These are phyloP conservation scores for Stenoptilia bipunctidactyla DNA, from an alignment of 2,888 invertebrate species.

Conservation along the genomic window DNA sequence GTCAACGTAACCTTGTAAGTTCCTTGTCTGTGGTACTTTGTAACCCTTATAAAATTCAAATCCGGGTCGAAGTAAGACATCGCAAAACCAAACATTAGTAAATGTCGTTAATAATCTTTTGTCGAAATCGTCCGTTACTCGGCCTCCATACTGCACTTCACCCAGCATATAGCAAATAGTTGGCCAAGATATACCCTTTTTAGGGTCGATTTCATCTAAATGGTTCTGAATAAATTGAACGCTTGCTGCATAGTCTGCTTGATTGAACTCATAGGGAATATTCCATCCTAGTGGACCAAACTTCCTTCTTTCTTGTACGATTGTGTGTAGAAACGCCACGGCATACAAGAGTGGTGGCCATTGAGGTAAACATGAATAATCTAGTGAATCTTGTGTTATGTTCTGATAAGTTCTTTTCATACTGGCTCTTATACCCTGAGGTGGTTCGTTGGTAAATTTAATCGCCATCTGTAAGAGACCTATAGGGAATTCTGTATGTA, in stretches of 20 bases:
- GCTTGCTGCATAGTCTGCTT: constrained; percentile 95
- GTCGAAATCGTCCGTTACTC: constrained; percentile 98
- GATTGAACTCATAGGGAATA: constrained; percentile 96
- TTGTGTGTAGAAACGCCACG: constrained; percentile 94
- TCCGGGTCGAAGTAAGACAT: constrained; percentile 84
- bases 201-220: constrained; percentile 96
- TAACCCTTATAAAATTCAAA: constrained; percentile 96
- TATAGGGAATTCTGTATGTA: constrained; percentile 94
- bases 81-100: constrained; percentile 96
- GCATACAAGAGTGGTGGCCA: constrained; percentile 96
- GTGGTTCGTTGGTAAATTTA: constrained; percentile 98
- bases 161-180: constrained; percentile 98
- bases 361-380: constrained; percentile 90
- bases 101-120: constrained; percentile 93
- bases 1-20: constrained; percentile 82
- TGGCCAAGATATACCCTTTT: constrained; percentile 97
- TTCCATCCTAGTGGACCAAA: constrained; percentile 98
- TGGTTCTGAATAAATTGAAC: constrained; percentile 97
- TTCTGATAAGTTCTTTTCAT: constrained; percentile 93
- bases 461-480: constrained; percentile 90
- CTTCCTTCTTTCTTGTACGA: constrained; percentile 94
- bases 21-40: constrained; percentile 88
- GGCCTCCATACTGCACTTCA: constrained; percentile 88
- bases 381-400: constrained; percentile 91
- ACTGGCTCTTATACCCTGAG: constrained; percentile 92